Evolutionary conservation across 1,140 invertebrate species (phyloP), one percentile per base, ranked within the genome.

Genomic region (Hyposmocoma kahamanoa): DNA sequence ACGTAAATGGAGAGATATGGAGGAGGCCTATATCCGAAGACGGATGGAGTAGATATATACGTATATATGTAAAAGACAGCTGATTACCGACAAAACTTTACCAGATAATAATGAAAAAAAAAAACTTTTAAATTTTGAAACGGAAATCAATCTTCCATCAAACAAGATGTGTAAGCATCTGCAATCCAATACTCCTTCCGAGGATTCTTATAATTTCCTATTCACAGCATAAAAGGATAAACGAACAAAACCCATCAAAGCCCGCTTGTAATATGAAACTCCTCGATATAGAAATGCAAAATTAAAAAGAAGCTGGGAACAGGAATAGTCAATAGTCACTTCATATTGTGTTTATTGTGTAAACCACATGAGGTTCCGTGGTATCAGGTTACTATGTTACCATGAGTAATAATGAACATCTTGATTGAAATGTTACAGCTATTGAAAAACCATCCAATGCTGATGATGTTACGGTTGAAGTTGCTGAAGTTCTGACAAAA

Each of bases 311-410:
- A 66, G 61, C 48, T 72, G 70, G 66, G 75, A 80, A 80, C 77
- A 60, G 62, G 71, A 81, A 81, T 81, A 81, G 80, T 84, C 80
- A 78, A 84, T 84, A 84, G 75, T 74, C 77, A 81, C 77, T 84
- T 75, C 75, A 79, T 76, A 72, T 80, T 80, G 75, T 82, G 69
- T 84, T 81, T 83, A 62, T 62, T 63, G 74, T 72, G 68, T 68
- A 78, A 79, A 76, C 77, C 68, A 58, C 72, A 72, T 64, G 66
- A 70, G 64, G 73, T 74, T 74, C 67, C 64, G 66, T 66, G 60
- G 70, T 81, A 79, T 84, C 67, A 53, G 38, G 67, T 81, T 83
- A 69, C 50, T 28, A 46, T 22, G 9, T 4, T 10, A 52, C 68
- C 45, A 48, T 50, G 49, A 47, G 38, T 21, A 42, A 36, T 21